Conservation (phyloP, 2,797 vertebrate genomes). For the Cossypha polioptera region DNA sequence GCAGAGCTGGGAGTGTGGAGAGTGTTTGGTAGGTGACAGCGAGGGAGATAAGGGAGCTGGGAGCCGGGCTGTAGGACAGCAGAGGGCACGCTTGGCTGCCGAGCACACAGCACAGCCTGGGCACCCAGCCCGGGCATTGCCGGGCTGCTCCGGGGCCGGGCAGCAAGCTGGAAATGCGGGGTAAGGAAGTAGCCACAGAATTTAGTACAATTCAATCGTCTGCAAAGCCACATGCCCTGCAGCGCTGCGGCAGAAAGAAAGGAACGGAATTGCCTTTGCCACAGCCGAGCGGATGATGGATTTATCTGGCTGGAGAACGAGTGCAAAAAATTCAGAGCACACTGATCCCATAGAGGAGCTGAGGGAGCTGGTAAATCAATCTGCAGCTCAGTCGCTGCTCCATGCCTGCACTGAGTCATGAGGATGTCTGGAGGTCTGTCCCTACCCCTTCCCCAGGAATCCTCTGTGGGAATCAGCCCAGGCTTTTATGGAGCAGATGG, state of each 20-base stretch:
- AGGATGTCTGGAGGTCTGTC: not conserved
- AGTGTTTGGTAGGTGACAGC: fast-evolving
- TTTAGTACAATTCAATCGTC: not conserved
- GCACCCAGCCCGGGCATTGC: not conserved
- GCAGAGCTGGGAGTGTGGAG: not conserved
- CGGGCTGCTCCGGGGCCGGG: not conserved
- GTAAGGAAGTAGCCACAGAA: not conserved
- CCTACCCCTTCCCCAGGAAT: not conserved
- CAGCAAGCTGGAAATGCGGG: not conserved
- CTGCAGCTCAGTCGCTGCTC: not conserved
- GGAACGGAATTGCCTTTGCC: not conserved
- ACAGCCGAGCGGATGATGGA: not conserved
- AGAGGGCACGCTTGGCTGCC: constrained; percentile 42
- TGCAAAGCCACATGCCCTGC: constrained; percentile 7
- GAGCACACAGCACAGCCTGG: not conserved
- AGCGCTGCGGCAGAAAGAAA: constrained; percentile 8
- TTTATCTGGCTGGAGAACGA: constrained; percentile 6
- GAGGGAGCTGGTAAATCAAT: not conserved
- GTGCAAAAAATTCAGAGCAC: not conserved
- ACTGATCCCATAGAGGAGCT: not conserved
- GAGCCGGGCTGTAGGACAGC: not conserved
- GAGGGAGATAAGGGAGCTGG: fast-evolving
- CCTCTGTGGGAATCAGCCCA: fast-evolving
- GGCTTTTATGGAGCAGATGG: not conserved
- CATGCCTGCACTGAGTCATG: not conserved